These are phyloP conservation scores for Melinaea menophilus DNA, from an alignment of 2,888 invertebrate species.

Conservation along the genomic window DNA sequence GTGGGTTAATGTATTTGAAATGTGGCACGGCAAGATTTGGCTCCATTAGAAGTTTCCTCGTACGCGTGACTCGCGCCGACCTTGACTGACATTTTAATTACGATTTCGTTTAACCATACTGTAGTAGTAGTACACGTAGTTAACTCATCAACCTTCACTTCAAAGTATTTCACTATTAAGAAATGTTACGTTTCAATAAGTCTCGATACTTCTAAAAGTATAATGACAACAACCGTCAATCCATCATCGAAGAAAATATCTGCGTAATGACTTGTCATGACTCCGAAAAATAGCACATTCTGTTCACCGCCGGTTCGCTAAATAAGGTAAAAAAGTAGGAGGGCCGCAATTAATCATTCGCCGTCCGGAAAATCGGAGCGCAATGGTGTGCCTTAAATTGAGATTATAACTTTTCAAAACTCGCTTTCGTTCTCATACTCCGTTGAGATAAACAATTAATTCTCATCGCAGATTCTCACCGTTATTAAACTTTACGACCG, in stretches of 20 bases:
- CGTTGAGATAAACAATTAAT: constrained; percentile 7
- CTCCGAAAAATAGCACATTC: constrained; percentile 53
- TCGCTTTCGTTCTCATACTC: constrained; percentile 7
- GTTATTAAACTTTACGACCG: background rate
- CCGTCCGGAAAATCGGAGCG: constrained; percentile 38
- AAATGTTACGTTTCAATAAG: background rate
- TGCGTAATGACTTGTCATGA: constrained; percentile 61
- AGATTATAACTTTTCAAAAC: constrained; percentile 14
- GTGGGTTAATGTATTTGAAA: constrained; percentile 67
- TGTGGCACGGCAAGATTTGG: constrained; percentile 60
- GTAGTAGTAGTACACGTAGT: constrained; percentile 30
- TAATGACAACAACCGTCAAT: constrained; percentile 47
- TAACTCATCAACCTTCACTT: background rate
- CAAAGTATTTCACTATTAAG: background rate
- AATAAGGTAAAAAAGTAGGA: constrained; percentile 64
- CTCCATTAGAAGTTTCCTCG: constrained; percentile 39
- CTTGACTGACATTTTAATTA: constrained; percentile 55
- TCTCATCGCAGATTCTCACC: background rate
- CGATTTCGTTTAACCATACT: constrained; percentile 36
- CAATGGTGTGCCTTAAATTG: constrained; percentile 28
- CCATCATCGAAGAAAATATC: constrained; percentile 65
- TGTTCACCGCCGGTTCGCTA: constrained; percentile 57
- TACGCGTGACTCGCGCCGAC: constrained; percentile 42
- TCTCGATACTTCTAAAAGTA: constrained; percentile 11
- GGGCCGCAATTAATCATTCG: constrained; percentile 59